A percentile compares a stretch with the other conserved stretches of the same genome.
Evolutionary conservation across 2,113 vertebrate genomes (phyloP).

Genomic region (Pampusana beccarii): DNA sequence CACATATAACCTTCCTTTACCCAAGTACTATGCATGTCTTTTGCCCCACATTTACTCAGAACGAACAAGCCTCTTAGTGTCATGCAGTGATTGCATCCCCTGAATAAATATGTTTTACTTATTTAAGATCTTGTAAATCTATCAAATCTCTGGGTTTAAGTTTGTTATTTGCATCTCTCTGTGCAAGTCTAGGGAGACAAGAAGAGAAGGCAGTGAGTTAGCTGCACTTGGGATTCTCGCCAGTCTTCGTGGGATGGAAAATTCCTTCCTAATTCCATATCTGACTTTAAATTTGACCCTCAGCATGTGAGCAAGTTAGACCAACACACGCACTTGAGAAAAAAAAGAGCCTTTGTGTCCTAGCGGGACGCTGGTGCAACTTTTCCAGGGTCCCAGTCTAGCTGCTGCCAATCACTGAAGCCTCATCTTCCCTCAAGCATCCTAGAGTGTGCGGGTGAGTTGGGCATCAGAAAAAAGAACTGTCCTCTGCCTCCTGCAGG

Average conservation of each 20-base stretch:
- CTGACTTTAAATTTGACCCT: constrained; percentile 73
- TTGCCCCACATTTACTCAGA: neutral
- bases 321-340: constrained; percentile 51
- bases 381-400: constrained; percentile 30
- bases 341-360: constrained; percentile 46
- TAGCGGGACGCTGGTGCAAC: constrained; percentile 22
- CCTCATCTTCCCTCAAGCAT: constrained; percentile 38
- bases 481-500: constrained; percentile 13
- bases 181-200: constrained; percentile 11
- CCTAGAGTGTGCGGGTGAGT: neutral
- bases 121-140: neutral
- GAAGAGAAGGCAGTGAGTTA: constrained; percentile 51
- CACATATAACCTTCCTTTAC: neutral
- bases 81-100: neutral
- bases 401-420: constrained; percentile 38
- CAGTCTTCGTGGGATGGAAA: constrained; percentile 66
- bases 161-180: constrained; percentile 31
- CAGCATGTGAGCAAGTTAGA: constrained; percentile 61
- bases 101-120: neutral
- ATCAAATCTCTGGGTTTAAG: neutral
- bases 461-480: constrained; percentile 14
- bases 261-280: constrained; percentile 73
- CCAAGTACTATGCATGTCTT: neutral
- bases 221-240: constrained; percentile 59
- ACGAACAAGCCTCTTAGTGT: neutral